These are phyloP conservation scores for Ceratoteleas bidentatus DNA, from an alignment of 1,140 invertebrate species.

Conservation along the genomic window DNA sequence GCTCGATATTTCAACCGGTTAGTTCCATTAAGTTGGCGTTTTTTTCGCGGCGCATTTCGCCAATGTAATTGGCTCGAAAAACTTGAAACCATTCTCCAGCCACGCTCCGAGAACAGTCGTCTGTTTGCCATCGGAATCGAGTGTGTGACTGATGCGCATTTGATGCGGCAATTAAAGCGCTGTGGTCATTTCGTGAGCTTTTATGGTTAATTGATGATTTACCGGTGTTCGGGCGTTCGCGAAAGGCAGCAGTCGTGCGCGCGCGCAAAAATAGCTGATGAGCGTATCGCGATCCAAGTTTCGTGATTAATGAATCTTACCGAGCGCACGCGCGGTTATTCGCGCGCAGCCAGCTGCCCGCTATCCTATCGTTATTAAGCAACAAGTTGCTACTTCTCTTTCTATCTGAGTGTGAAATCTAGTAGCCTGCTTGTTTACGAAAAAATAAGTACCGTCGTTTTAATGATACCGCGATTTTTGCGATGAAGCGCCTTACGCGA, in stretches of 20 bases:
- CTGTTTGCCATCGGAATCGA: background rate
- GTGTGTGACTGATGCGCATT: background rate
- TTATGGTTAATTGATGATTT: slow-evolving; percentile 32
- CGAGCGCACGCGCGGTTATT: slow-evolving; percentile 62
- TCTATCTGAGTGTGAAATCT: slow-evolving; percentile 63
- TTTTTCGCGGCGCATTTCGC: too few relatives aligned
- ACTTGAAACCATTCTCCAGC: too few relatives aligned
- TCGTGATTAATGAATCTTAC: slow-evolving; percentile 66
- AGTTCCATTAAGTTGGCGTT: too few relatives aligned
- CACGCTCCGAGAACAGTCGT: background rate
- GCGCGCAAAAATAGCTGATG: slow-evolving; percentile 44
- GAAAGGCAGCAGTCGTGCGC: slow-evolving; percentile 31
- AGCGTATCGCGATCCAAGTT: slow-evolving; percentile 42
- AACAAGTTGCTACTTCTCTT: slow-evolving; percentile 69
- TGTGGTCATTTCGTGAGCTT: background rate
- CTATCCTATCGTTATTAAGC: slow-evolving; percentile 67
- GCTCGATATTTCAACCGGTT: background rate
- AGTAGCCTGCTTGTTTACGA: slow-evolving; percentile 47
- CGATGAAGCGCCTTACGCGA: too few relatives aligned
- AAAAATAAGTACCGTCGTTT: slow-evolving; percentile 52
- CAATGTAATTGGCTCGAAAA: too few relatives aligned
- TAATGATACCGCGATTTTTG: slow-evolving; percentile 42
- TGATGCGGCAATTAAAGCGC: slow-evolving; percentile 4
- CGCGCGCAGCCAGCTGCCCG: slow-evolving; percentile 61
- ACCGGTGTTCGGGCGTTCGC: slow-evolving; percentile 8